Evolutionary conservation across 2,888 invertebrate species (phyloP).

Genomic region (Sarcophaga subvicina): DNA sequence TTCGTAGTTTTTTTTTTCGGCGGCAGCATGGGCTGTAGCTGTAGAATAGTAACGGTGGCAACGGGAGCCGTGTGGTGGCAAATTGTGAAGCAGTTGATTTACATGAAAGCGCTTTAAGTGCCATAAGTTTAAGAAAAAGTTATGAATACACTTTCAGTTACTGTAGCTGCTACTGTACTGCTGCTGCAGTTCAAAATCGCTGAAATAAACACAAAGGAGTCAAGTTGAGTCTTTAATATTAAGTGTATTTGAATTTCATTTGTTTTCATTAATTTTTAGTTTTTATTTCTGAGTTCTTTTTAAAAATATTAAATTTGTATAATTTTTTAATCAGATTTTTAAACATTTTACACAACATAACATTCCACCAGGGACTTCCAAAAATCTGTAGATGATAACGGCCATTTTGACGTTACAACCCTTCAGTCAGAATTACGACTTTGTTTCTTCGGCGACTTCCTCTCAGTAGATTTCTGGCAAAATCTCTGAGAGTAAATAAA

Average conservation of each 20-base stretch:
- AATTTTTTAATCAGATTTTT: not conserved
- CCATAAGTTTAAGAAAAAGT: constrained; percentile 63
- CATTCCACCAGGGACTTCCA: no score
- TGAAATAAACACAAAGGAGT: constrained; percentile 46
- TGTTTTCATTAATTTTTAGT: not conserved
- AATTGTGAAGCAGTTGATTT: constrained; percentile 68
- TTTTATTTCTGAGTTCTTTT: not conserved
- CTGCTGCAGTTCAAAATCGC: constrained; percentile 9
- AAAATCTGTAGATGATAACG: no score
- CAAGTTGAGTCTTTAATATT: constrained; percentile 51
- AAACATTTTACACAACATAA: not conserved
- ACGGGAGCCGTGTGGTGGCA: not conserved
- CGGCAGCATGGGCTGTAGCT: not conserved
- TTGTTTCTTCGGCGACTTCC: no score
- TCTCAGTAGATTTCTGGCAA: no score
- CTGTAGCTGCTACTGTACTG: not conserved
- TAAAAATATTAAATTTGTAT: no score
- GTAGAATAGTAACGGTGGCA: not conserved
- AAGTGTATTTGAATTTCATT: constrained; percentile 42
- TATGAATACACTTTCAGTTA: constrained; percentile 37
- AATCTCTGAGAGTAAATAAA: no score
- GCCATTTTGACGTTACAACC: no score
- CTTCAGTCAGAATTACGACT: no score
- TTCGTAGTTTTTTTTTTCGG: constrained; percentile 64
- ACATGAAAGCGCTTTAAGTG: constrained; percentile 67